phyloP scores from a whole-genome alignment of 2,797 vertebrate genomes.

The Balearica regulorum region DNA sequence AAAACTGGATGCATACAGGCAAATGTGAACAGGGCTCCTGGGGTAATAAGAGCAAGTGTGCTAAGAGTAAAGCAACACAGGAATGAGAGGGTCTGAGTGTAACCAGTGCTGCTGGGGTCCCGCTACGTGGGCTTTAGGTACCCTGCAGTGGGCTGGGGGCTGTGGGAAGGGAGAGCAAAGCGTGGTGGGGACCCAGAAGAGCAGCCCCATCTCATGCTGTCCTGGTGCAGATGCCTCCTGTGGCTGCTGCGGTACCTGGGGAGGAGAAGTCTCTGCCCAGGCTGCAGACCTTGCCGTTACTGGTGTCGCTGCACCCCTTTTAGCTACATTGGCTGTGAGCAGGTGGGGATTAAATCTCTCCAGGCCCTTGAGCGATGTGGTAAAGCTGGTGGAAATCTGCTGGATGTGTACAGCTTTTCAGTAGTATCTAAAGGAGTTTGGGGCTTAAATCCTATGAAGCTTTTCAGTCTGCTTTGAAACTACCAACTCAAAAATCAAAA shows the following conservation, averaged over 20 bases:
- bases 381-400: neutral
- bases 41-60: neutral
- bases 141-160: fast-evolving
- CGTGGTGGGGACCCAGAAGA: fast-evolving
- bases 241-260: fast-evolving
- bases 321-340: fast-evolving
- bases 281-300: neutral
- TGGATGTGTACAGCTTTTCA: neutral
- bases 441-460: neutral
- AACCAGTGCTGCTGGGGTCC: neutral
- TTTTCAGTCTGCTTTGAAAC: neutral
- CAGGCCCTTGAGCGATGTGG: neutral
- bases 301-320: neutral
- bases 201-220: neutral
- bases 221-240: fast-evolving
- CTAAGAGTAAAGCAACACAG: neutral
- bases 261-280: neutral
- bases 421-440: neutral
- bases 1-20: neutral
- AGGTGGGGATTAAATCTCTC: neutral
- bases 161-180: neutral
- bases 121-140: fast-evolving
- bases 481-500: neutral
- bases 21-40: neutral
- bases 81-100: fast-evolving